Percentiles rank a stretch among this genome's conserved stretches.
phyloP scores from a whole-genome alignment of 2,888 invertebrate genomes.

The Eurytoma adleriae region DNA sequence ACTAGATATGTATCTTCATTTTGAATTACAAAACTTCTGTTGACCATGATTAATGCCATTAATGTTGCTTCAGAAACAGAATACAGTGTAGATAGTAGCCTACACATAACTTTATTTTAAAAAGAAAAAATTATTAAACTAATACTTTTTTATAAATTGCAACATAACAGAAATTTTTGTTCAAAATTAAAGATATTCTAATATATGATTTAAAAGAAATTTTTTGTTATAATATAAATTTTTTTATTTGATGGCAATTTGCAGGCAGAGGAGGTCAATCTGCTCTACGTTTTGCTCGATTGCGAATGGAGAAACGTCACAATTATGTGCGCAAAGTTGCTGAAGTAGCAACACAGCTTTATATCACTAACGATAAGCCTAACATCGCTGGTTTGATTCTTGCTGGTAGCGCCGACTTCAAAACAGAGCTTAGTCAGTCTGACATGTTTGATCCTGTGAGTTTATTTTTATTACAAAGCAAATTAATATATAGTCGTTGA shows the following conservation, averaged over 20 bases:
- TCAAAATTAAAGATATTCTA: too few species aligned
- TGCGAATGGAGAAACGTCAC: slow-evolving; percentile 99
- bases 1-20: slow-evolving; percentile 14
- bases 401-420: slow-evolving; percentile 99
- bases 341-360: slow-evolving; percentile 96
- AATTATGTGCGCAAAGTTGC: slow-evolving; percentile 99
- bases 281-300: slow-evolving; percentile 98
- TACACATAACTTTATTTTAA: too few species aligned
- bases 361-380: slow-evolving; percentile 98
- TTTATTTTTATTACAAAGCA: slow-evolving; percentile 60
- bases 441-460: slow-evolving; percentile 99
- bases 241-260: slow-evolving; percentile 45
- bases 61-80: too few species aligned
- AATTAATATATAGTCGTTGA: too few species aligned
- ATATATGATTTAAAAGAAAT: not conserved
- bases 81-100: too few species aligned
- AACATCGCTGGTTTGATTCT: slow-evolving; percentile 98
- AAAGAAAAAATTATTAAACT: too few species aligned
- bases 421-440: slow-evolving; percentile 99
- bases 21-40: not conserved
- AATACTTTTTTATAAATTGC: too few species aligned
- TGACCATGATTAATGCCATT: too few species aligned
- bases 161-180: too few species aligned
- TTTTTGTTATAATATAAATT: slow-evolving; percentile 14
- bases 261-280: slow-evolving; percentile 98